phyloP scores from a whole-genome alignment of 2,113 vertebrate genomes.

The Regulus satrapa region DNA sequence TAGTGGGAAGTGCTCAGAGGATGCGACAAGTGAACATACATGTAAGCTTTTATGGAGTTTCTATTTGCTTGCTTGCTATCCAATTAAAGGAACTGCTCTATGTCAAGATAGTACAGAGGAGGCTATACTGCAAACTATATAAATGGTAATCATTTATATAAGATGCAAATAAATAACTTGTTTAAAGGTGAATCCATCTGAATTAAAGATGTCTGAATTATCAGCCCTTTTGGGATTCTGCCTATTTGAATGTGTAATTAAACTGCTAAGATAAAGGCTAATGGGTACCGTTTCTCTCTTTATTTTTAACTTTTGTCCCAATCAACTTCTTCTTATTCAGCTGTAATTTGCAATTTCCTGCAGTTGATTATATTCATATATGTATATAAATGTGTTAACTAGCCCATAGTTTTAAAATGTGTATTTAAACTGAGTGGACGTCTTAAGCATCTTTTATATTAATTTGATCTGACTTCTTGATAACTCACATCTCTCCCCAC shows the following conservation, averaged over 20 bases:
- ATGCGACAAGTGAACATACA: neutral
- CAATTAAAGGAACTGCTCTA: neutral
- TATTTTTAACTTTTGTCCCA: neutral
- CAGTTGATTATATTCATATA: neutral
- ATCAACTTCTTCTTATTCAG: neutral
- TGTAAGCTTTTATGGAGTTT: neutral
- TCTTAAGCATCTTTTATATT: neutral
- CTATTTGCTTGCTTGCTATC: neutral
- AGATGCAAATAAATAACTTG: neutral
- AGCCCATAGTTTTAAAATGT: neutral
- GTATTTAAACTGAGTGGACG: neutral
- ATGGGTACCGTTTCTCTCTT: neutral
- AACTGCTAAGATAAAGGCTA: neutral
- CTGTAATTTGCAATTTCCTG: conserved; percentile 22
- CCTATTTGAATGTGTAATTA: neutral
- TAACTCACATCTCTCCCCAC: neutral
- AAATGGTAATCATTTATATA: neutral
- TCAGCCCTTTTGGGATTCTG: neutral
- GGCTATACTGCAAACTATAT: neutral
- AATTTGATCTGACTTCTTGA: neutral
- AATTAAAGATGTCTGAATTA: neutral
- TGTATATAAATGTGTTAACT: neutral
- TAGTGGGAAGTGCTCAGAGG: neutral
- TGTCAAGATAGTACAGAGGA: neutral
- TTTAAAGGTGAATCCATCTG: neutral